A percentile compares a stretch with the other conserved stretches of the same genome.
phyloP scores from a whole-genome alignment of 2,113 vertebrate genomes.

The Monopterus albus region DNA sequence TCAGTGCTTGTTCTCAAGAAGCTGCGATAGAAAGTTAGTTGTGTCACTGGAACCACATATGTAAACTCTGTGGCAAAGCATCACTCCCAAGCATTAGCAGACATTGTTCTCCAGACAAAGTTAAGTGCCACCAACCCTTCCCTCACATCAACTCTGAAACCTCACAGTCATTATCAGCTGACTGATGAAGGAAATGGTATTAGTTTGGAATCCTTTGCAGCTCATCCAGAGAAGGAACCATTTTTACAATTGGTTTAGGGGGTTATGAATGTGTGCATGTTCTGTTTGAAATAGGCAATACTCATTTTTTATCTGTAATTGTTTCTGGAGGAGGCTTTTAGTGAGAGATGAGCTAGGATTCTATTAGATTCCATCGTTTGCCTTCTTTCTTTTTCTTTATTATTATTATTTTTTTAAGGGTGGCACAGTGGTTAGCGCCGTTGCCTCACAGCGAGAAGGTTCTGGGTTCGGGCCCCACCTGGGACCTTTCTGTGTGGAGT shows the following conservation, averaged over 20 bases:
- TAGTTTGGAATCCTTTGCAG: slow-evolving; percentile 80
- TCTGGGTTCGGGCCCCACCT: too few relatives aligned
- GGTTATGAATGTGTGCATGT: slow-evolving; percentile 79
- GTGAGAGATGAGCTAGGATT: slow-evolving; percentile 77
- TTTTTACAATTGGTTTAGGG: slow-evolving; percentile 82
- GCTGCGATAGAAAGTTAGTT: neutral
- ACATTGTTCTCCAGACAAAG: slow-evolving; percentile 57
- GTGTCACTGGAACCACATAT: slow-evolving; percentile 14
- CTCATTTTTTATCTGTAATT: slow-evolving; percentile 84
- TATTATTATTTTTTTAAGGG: too few relatives aligned
- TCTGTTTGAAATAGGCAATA: slow-evolving; percentile 76
- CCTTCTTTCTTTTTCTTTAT: slow-evolving; percentile 5
- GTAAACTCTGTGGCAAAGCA: slow-evolving; percentile 36
- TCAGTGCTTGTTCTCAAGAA: neutral
- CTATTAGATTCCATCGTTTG: slow-evolving; percentile 63
- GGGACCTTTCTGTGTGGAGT: too few relatives aligned
- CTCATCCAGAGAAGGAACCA: slow-evolving; percentile 75
- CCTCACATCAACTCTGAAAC: slow-evolving; percentile 74
- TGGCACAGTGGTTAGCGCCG: too few relatives aligned
- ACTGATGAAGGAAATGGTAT: slow-evolving; percentile 80
- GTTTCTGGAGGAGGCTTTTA: slow-evolving; percentile 84
- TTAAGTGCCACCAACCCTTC: slow-evolving; percentile 66
- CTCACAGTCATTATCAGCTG: slow-evolving; percentile 78
- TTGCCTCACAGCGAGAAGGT: too few relatives aligned
- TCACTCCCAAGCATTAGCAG: slow-evolving; percentile 50